Evolutionary conservation across 2,888 invertebrate species (phyloP), one percentile per base, ranked within the genome.

Genomic region (Camptogramma bilineatum): DNA sequence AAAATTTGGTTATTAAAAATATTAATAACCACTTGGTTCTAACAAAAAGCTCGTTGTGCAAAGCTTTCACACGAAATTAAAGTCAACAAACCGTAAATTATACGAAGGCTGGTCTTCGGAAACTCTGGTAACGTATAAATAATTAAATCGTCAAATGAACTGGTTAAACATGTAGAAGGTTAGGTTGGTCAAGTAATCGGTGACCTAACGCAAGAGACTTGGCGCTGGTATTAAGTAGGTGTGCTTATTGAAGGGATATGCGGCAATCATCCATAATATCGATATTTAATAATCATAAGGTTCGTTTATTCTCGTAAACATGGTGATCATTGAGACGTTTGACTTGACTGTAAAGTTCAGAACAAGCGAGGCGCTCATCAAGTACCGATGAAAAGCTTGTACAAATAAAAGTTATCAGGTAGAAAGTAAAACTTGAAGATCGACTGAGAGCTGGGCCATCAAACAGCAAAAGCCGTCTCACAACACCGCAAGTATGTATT

Each of bases 161-260:
- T 58, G 60, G 64, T 56, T 56, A 53, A 60, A 65, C 53, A 60
- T 48, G 64, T 57, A 39, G 57, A 48, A 55, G 52, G 65, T 55
- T 55, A 55, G 21, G 21, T 34, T 52, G 57, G 53, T 52, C 57
- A 63, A 52, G 58, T 58, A 50, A 58, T 58, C 58, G 34, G 50
- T 64, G 58, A 64, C 58, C 63, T 39, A 58, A 50, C 58, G 58
- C 50, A 34, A 52, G 18, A 52, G 47, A 53, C 53, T 53, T 58
- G 31, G 50, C 42, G 9, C 9, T 57, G 52, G 48, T 10, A 52
- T 48, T 52, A 52, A 13, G 55, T 63, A 48, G 63, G 63, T 63
- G 63, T 63, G 53, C 58, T 19, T 28, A 52, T 31, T 56, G 17
- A 56, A 53, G 34, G 47, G 52, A 52, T 19, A 18, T 59, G 34